Conservation (phyloP, 2,888 invertebrate species). For the Aricia artaxerxes region DNA sequence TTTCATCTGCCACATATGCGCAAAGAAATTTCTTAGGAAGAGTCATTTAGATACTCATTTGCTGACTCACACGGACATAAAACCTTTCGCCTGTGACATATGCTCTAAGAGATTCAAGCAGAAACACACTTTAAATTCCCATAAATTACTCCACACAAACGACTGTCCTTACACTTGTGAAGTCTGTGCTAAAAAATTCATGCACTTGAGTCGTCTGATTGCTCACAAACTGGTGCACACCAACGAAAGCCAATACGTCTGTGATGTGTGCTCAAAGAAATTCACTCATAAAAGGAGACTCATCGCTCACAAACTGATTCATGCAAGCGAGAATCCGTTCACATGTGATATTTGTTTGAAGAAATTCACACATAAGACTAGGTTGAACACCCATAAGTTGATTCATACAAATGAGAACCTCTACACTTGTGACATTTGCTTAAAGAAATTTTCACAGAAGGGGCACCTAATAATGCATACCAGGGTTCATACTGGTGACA, state of each 20-base stretch:
- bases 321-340: not conserved
- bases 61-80: not conserved
- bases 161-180: not conserved
- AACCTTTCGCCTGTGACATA: slow-evolving; percentile 8
- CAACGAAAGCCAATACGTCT: not conserved
- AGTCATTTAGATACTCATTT: not conserved
- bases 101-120: not conserved
- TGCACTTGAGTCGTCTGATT: not conserved
- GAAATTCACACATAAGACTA: not conserved
- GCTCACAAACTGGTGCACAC: not conserved
- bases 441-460: slow-evolving; percentile 11
- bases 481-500: not conserved
- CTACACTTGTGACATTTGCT: not conserved
- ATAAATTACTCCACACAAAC: not conserved
- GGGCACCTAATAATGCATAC: not conserved
- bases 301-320: not conserved
- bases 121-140: not conserved
- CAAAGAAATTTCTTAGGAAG: not conserved
- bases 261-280: not conserved
- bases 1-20: slow-evolving; percentile 1
- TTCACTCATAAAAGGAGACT: not conserved
- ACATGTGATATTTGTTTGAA: not conserved
- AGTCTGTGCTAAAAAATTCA: not conserved
- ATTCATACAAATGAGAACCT: not conserved
- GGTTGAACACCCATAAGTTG: not conserved